Percentiles rank a stretch among this genome's conserved stretches.
Evolutionary conservation across 2,888 invertebrate species (phyloP).

Genomic region (Nezara viridula): DNA sequence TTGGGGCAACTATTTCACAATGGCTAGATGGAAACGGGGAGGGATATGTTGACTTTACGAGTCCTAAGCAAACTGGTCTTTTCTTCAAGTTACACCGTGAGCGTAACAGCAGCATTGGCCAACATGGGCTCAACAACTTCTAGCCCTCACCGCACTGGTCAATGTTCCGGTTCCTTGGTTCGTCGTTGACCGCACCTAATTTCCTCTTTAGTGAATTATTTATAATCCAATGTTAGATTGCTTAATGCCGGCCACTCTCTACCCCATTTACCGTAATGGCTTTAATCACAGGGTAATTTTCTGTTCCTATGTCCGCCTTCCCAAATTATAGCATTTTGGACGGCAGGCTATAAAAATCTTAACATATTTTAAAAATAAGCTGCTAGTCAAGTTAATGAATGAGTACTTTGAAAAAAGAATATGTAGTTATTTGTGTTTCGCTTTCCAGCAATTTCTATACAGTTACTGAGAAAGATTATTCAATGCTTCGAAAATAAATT

Average conservation of each 20-base stretch:
- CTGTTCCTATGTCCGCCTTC: background rate
- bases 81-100: background rate
- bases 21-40: background rate
- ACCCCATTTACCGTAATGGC: background rate
- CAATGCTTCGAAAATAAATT: too few species aligned
- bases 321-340: background rate
- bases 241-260: background rate
- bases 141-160: background rate
- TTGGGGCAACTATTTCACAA: background rate
- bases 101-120: background rate
- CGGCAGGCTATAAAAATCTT: background rate
- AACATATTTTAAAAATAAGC: too few species aligned
- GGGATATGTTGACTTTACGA: slow-evolving; percentile 39
- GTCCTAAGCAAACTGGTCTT: slow-evolving; percentile 28
- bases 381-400: too few species aligned
- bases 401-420: too few species aligned
- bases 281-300: background rate
- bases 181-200: background rate
- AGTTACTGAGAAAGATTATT: too few species aligned
- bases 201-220: background rate
- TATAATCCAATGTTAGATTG: background rate
- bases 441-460: too few species aligned
- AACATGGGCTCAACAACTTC: background rate
- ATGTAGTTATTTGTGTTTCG: too few species aligned
- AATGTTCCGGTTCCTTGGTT: background rate